These are phyloP conservation scores for Galeopsomyia nigrocyanea DNA, from an alignment of 2,888 invertebrate genomes.

Conservation along the genomic window DNA sequence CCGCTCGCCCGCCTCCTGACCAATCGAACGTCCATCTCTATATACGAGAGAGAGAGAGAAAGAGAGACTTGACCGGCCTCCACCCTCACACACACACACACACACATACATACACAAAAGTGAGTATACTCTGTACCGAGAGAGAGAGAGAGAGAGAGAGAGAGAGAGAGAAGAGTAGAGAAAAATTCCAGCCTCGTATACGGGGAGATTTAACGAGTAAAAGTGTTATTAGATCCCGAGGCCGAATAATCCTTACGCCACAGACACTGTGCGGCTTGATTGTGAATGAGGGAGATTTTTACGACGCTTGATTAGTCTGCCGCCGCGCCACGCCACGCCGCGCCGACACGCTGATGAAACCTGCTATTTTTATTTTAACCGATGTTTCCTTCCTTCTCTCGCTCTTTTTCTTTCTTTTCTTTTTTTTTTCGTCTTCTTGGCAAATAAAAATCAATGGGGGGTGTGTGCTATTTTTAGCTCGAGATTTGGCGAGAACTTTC, in stretches of 20 bases:
- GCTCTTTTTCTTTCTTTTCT: too few species aligned
- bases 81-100: too few species aligned
- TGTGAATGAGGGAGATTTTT: too few species aligned
- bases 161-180: background rate
- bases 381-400: too few species aligned
- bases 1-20: conserved; percentile 64
- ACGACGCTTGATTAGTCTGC: background rate
- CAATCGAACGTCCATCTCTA: conserved; percentile 64
- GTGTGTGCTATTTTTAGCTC: too few species aligned
- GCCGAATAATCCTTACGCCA: conserved; percentile 24
- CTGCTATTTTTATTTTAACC: too few species aligned
- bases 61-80: conserved; percentile 15
- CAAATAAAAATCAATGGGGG: too few species aligned
- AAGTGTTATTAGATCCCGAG: conserved; percentile 41
- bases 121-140: conserved; percentile 30
- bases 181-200: conserved; percentile 30
- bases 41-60: conserved; percentile 16
- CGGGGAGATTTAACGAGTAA: conserved; percentile 41
- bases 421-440: too few species aligned
- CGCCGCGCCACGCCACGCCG: too few species aligned
- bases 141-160: conserved; percentile 10
- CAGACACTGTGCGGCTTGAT: too few species aligned
- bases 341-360: too few species aligned
- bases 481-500: too few species aligned
- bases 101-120: background rate